Base-by-base conservation (phyloP, 2,113 vertebrate genomes). In the Lucifuga dentata region DNA sequence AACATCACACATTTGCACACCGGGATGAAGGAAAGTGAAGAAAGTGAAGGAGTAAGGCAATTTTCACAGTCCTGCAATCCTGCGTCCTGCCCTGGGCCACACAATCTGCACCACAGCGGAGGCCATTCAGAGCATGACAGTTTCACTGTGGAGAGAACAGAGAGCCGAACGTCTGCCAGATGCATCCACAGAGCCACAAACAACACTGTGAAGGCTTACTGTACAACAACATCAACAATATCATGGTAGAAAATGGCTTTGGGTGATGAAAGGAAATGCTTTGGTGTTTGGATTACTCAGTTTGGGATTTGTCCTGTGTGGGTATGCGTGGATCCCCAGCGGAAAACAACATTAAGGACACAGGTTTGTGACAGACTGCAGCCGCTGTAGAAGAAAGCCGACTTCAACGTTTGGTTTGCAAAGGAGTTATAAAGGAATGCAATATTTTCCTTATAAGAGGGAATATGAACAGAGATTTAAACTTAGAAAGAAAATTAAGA, bases 81-180 rank as follows among this genome's bases (percentile, higher is more conserved):
- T 56, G 72, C 70, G 80, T 64, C 64, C 48, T 74, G 78, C 88
- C 79, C 51, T 19, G 41, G 82, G 87, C 66, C 76, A 87, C 84
- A 81, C 82, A 89, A 91, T 90, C 88, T 86, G 73, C 70, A 56
- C 56, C 69, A 15, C 73, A 56, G 67, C 46, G 16, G 73, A 73
- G 66, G 57, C 71, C 85, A 85, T 75, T 87, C 88, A 85, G 80
- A 83, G 68, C 67, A 70, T 80, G 85, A 86, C 86, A 83, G 81
- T 73, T 80, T 48, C 74, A 80, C 86, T 82, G 80, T 5, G 55
- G 69, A 33, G 57, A 50, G 73, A 68, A 80, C 58, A 45, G 50
- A 68, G 50, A 62, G 43, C 43, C 56, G 26, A 78, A 68, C 45
- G 71, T 78, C 68, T 65, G 79, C 62, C 73, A 76, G 70, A 60